Conservation (phyloP, 1,140 invertebrate genomes). For the Zaprionus capensis region DNA sequence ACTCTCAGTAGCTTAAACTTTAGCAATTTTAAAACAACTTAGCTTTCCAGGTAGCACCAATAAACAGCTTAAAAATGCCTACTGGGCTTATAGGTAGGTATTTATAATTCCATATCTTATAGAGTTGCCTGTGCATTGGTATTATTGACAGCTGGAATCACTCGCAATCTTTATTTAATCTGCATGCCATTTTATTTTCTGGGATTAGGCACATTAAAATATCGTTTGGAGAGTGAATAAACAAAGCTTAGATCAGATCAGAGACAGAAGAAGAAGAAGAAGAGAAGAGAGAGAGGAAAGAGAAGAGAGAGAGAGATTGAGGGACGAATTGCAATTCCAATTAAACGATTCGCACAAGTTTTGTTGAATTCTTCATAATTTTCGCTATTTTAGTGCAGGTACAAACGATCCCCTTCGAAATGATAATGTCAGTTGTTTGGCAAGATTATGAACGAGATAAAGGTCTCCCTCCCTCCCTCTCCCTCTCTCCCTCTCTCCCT, state of each 20-base stretch:
- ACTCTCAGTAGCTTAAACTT: too few relatives aligned
- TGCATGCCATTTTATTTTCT: background rate
- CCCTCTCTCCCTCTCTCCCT: background rate
- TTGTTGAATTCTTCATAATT: conserved; percentile 38
- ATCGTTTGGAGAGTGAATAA: background rate
- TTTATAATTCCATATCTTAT: background rate
- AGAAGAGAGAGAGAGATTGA: background rate
- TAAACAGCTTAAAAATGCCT: too few relatives aligned
- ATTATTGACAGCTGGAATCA: background rate
- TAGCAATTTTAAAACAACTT: too few relatives aligned
- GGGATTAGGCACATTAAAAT: background rate
- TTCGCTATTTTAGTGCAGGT: conserved; percentile 37
- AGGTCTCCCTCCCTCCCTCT: background rate
- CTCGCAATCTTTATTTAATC: background rate
- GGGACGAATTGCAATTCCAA: conserved; percentile 3
- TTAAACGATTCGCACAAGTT: conserved; percentile 19
- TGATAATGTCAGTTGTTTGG: conserved; percentile 47
- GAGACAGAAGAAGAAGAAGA: background rate
- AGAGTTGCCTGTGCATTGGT: background rate
- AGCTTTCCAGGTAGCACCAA: too few relatives aligned
- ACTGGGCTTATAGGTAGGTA: too few relatives aligned
- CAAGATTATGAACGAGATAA: conserved; percentile 46
- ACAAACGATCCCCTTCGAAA: conserved; percentile 23
- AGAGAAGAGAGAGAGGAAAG: background rate
- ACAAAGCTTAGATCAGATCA: background rate